These are phyloP conservation scores for Oncorhynchus kisutch DNA, from an alignment of 2,113 vertebrate species.

Conservation along the genomic window DNA sequence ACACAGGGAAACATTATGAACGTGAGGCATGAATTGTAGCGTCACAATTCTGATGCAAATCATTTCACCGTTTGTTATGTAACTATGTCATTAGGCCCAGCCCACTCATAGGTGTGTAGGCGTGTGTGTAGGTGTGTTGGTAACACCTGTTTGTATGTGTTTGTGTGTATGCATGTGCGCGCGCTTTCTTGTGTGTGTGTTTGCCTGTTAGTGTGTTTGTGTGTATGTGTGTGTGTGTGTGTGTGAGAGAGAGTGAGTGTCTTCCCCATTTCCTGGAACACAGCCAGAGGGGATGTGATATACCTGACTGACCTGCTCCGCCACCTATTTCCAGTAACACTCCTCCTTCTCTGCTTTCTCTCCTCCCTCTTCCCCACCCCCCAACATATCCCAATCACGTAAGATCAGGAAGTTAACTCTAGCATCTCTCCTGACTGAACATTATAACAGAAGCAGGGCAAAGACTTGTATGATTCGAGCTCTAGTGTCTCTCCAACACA, in stretches of 20 bases:
- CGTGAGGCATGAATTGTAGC: too few relatives aligned
- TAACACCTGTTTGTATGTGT: background rate
- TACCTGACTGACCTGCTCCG: slow-evolving; percentile 46
- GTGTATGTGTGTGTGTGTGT: too few relatives aligned
- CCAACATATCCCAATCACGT: slow-evolving; percentile 12
- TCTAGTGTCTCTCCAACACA: too few relatives aligned
- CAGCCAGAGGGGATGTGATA: slow-evolving; percentile 12
- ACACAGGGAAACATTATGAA: too few relatives aligned
- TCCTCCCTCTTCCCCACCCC: background rate
- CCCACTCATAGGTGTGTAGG: background rate
- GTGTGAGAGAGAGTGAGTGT: slow-evolving; percentile 30
- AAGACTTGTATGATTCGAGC: too few relatives aligned
- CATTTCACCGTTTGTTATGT: background rate
- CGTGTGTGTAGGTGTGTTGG: background rate
- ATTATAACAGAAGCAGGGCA: too few relatives aligned
- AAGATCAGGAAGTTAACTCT: background rate
- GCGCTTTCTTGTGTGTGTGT: background rate
- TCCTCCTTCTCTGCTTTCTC: slow-evolving; percentile 43
- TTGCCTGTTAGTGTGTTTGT: too few relatives aligned
- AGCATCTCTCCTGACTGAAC: background rate
- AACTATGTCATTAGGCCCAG: too few relatives aligned
- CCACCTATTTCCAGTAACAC: slow-evolving; percentile 70
- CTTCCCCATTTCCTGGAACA: slow-evolving; percentile 58
- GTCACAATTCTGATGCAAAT: too few relatives aligned
- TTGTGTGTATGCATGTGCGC: background rate